Evolutionary conservation across 1,140 invertebrate genomes (phyloP), one percentile per base, ranked within the genome.

Genomic region (Mycetomoellerius zeteki): DNA sequence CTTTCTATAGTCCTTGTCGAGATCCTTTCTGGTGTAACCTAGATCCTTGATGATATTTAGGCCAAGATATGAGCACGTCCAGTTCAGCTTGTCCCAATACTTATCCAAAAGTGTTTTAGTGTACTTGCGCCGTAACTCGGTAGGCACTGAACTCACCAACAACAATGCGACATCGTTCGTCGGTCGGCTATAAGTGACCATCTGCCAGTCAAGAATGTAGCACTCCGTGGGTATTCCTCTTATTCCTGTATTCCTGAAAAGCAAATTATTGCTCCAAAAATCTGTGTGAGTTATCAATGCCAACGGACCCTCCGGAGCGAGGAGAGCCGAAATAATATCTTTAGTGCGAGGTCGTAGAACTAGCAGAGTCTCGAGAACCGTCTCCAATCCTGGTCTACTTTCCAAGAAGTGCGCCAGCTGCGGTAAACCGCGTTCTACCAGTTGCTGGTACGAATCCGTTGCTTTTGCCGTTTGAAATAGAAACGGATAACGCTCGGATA

Each of bases 251-350:
- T 96, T 96, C 50, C 96, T 95, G 90, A 98, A 98, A 77, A 98
- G 95, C 8, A 98, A 95, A 94, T 98, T 98, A 87, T 98, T 98
- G 92, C 97, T 97, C 97, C 97, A 98, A 92, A 98, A 98, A 91
- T 98, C 98, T 0, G 97, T 98, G 92, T 98, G 97, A 0, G 97
- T 98, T 72, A 97, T 96, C 14, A 98, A 95, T 1, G 97, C 96
- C 58, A 98, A 94, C 0, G 97, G 97, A 89, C 97, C 97, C 71
- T 96, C 95, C 0, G 97, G 97, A 0, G 96, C 96, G 12, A 98
- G 94, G 2, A 98, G 94, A 3, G 96, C 96, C 1, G 97, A 96
- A 24, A 97, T 97, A 30, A 97, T 95, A 50, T 96, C 95, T 88
- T 96, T 96, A 2, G 97, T 97, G 30, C 95, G 95, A 0, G 96